These are phyloP conservation scores for Chrysolina americana DNA, from an alignment of 2,888 invertebrate genomes.

Conservation along the genomic window DNA sequence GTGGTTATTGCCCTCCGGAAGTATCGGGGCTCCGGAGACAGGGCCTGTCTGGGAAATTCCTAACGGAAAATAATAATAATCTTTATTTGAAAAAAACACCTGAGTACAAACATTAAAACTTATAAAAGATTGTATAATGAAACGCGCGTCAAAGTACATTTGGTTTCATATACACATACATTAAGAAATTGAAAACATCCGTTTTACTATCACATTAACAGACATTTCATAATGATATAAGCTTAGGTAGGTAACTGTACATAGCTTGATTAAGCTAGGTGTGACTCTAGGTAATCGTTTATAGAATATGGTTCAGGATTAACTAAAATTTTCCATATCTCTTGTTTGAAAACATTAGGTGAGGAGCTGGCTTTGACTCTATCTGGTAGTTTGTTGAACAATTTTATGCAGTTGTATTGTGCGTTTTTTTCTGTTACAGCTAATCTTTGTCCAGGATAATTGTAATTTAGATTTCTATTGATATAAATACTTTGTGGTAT, in stretches of 20 bases:
- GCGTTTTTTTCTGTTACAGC: background rate
- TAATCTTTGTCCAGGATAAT: background rate
- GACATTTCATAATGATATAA: background rate
- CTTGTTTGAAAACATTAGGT: background rate
- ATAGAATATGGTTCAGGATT: too few species aligned
- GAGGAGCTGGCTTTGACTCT: background rate
- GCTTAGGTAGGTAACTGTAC: background rate
- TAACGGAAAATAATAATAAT: too few species aligned
- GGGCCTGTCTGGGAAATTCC: too few species aligned
- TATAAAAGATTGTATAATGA: background rate
- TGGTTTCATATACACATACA: background rate
- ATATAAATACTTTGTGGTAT: too few species aligned
- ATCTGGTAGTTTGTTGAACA: background rate
- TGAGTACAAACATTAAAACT: background rate
- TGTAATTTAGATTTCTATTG: constrained; percentile 15
- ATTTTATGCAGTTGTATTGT: too few species aligned
- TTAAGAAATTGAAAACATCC: background rate
- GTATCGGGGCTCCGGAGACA: too few species aligned
- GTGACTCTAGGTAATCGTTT: background rate
- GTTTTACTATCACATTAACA: background rate
- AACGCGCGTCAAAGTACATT: background rate
- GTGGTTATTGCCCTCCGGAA: too few species aligned
- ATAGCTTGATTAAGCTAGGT: background rate
- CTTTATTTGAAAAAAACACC: too few species aligned
- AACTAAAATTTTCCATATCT: constrained; percentile 8